Percentiles rank a stretch among this genome's conserved stretches.
These are phyloP conservation scores for Intellagama lesueurii DNA, from an alignment of 2,797 vertebrate genomes.

Conservation along the genomic window DNA sequence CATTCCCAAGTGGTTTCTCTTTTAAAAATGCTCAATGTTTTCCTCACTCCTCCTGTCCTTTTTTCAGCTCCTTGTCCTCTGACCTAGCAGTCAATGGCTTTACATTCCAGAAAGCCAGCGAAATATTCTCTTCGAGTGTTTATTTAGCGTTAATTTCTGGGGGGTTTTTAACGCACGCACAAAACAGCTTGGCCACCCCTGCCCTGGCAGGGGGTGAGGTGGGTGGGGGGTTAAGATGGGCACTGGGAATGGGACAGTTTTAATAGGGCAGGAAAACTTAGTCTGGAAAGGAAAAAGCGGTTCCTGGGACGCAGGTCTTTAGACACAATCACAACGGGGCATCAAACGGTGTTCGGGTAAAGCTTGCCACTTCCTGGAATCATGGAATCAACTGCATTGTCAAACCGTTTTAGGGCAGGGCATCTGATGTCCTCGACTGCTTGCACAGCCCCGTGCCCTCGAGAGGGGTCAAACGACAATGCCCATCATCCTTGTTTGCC, in stretches of 20 bases:
- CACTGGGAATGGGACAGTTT: not conserved
- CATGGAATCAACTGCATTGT: too few species aligned
- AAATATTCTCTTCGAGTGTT: conserved; percentile 4
- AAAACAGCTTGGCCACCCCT: too few species aligned
- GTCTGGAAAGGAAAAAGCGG: too few species aligned
- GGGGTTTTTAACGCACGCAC: not conserved
- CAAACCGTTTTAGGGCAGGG: too few species aligned
- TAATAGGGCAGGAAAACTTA: not conserved
- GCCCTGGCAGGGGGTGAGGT: not conserved
- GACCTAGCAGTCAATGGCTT: not conserved
- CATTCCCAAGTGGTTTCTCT: not conserved
- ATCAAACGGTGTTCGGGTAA: too few species aligned
- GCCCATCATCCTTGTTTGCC: too few species aligned
- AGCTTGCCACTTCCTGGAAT: too few species aligned
- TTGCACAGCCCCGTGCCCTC: too few species aligned
- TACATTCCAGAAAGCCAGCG: conserved; percentile 12
- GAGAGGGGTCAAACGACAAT: not conserved
- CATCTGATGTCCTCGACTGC: too few species aligned
- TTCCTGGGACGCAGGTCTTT: too few species aligned
- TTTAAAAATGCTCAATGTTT: not conserved
- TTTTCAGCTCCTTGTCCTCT: not conserved
- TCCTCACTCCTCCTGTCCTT: not conserved
- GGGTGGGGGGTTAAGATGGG: not conserved
- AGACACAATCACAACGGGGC: too few species aligned
- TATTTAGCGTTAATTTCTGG: not conserved